Percentiles rank a stretch among this genome's conserved stretches.
Evolutionary conservation across 2,797 vertebrate species (phyloP).

Genomic region (Rhincodon typus): DNA sequence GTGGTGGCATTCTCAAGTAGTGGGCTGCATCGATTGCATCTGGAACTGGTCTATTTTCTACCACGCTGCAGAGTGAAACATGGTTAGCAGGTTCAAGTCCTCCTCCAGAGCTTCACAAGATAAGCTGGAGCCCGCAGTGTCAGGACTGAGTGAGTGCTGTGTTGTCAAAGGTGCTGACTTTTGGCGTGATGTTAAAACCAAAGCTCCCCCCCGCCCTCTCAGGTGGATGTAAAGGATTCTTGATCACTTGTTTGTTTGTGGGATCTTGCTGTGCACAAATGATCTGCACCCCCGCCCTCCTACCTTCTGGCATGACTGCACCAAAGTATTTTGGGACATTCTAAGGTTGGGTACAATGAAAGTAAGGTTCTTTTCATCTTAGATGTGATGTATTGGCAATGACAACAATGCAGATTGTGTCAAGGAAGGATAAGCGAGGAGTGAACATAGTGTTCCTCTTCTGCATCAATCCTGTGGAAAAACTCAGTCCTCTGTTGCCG

Average conservation of each 20-base stretch:
- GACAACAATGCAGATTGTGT: not conserved
- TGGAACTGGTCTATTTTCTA: not conserved
- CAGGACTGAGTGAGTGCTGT: not conserved
- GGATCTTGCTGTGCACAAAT: not conserved
- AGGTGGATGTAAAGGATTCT: not conserved
- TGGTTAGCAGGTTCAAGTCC: not conserved
- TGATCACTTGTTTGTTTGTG: not conserved
- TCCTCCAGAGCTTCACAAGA: not conserved
- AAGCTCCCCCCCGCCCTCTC: not conserved
- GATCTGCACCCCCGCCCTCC: too few relatives aligned
- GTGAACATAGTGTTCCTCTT: not conserved
- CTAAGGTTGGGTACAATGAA: not conserved
- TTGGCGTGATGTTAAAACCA: not conserved
- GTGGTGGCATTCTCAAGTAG: not conserved
- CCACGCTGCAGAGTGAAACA: not conserved
- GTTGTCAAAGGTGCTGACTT: not conserved
- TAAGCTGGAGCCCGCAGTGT: not conserved
- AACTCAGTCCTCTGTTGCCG: not conserved
- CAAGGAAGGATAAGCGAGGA: not conserved
- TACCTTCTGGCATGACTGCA: not conserved
- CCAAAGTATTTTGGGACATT: not conserved
- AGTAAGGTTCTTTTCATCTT: not conserved
- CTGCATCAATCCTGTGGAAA: not conserved
- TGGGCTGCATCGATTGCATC: not conserved
- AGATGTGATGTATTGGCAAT: not conserved